Evolutionary conservation across 30 jellyfish, hydroid and myxozoan species (phyloP).

Genomic region (Aurelia sp.): DNA sequence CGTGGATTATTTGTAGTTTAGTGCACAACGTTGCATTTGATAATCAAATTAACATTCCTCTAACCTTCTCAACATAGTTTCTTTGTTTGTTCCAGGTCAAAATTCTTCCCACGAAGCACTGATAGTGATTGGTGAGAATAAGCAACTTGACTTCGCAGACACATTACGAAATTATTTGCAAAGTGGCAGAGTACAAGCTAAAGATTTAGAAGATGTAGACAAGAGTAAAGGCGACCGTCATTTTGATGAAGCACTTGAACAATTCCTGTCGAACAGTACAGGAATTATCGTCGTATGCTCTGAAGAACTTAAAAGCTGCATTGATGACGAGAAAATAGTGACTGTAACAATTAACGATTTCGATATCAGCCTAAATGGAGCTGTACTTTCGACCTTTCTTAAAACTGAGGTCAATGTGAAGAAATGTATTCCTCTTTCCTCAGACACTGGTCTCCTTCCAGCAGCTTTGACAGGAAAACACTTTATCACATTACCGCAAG

Average conservation of each 20-base stretch:
- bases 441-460: slow-evolving; percentile 5
- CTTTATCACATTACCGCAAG: slow-evolving; percentile 13
- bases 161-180: slow-evolving; percentile 13
- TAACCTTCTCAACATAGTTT: too few relatives aligned
- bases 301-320: slow-evolving; percentile 23
- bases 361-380: slow-evolving; percentile 9
- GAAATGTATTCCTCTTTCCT: slow-evolving; percentile 12
- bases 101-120: slow-evolving; percentile 6
- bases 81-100: slow-evolving; percentile 1
- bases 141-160: slow-evolving; percentile 2
- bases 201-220: slow-evolving; percentile 27
- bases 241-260: slow-evolving; percentile 18
- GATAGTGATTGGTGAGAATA: slow-evolving; percentile 26
- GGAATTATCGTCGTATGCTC: slow-evolving; percentile 20
- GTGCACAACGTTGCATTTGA: too few relatives aligned
- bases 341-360: slow-evolving; percentile 6
- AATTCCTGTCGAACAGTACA: slow-evolving; percentile 9
- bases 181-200: slow-evolving; percentile 14
- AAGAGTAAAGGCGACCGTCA: slow-evolving; percentile 6
- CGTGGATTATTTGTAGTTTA: too few relatives aligned
- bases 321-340: not conserved
- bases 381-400: not conserved
- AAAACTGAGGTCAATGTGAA: slow-evolving; percentile 1
- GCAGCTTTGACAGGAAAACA: not conserved
- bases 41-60: too few relatives aligned